Percentiles rank a stretch among this genome's conserved stretches.
phyloP scores from a whole-genome alignment of 2,888 invertebrate genomes.

The Colletes collaris region DNA sequence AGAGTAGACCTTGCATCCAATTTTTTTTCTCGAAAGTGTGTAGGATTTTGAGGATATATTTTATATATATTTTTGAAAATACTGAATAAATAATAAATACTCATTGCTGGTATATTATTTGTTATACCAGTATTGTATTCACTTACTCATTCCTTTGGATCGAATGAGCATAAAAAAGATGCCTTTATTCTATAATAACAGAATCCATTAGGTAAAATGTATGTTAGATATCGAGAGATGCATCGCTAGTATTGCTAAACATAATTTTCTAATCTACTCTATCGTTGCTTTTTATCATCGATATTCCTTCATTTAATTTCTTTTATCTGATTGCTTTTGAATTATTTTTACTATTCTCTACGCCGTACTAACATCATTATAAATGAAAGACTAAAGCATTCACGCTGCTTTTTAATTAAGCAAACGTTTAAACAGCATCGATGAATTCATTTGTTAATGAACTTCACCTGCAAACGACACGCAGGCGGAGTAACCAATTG shows the following conservation, averaged over 20 bases:
- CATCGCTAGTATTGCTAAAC: not conserved
- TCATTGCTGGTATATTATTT: not conserved
- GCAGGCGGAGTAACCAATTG: constrained; percentile 34
- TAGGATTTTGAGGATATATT: too few relatives aligned
- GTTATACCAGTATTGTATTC: not conserved
- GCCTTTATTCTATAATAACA: not conserved
- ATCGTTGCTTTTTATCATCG: not conserved
- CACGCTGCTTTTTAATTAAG: not conserved
- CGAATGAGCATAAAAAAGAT: too few relatives aligned
- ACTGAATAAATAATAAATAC: too few relatives aligned
- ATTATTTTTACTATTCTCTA: not conserved
- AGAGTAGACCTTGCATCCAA: too few relatives aligned
- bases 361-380: not conserved
- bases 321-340: not conserved
- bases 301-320: not conserved
- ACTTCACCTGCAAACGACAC: constrained; percentile 19
- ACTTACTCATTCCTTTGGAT: not conserved
- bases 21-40: too few relatives aligned
- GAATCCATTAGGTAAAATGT: not conserved
- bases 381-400: not conserved
- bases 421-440: constrained; percentile 12
- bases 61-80: not conserved
- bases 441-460: constrained; percentile 28
- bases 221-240: not conserved
- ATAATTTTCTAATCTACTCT: not conserved